Evolutionary conservation across 2,888 invertebrate genomes (phyloP).

Genomic region (Drosophila rubida): DNA sequence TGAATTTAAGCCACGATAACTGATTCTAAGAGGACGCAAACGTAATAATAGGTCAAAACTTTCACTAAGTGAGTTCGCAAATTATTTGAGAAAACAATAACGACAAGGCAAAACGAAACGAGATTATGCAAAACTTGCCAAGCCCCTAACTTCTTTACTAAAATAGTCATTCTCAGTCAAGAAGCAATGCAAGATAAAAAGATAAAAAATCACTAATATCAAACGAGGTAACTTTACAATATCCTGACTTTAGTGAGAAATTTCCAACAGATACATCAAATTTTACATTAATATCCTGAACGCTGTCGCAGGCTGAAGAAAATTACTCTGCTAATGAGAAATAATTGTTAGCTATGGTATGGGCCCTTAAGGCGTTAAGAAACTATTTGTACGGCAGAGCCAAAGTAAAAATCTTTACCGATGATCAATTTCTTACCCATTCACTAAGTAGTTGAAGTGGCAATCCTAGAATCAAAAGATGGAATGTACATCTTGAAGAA

Average conservation of each 20-base stretch:
- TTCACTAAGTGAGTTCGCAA: too few species aligned
- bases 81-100: too few species aligned
- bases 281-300: slow-evolving; percentile 3
- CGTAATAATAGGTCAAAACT: too few species aligned
- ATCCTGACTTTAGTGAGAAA: slow-evolving; percentile 10
- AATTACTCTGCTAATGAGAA: slow-evolving; percentile 4
- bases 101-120: too few species aligned
- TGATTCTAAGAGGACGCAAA: too few species aligned
- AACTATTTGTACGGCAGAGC: slow-evolving; percentile 77
- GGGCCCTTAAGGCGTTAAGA: slow-evolving; percentile 50
- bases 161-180: neutral
- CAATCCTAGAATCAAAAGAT: neutral
- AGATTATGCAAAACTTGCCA: too few species aligned
- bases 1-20: too few species aligned
- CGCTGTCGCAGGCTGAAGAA: neutral
- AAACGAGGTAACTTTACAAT: neutral
- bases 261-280: slow-evolving; percentile 28
- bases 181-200: slow-evolving; percentile 7
- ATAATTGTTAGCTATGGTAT: slow-evolving; percentile 17
- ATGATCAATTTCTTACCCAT: slow-evolving; percentile 28
- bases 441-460: slow-evolving; percentile 13
- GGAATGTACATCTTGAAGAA: neutral
- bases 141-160: too few species aligned
- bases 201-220: slow-evolving; percentile 13
- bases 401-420: slow-evolving; percentile 45